These are phyloP conservation scores for Colinus virginianus DNA, from an alignment of 2,113 vertebrate genomes.

Conservation along the genomic window DNA sequence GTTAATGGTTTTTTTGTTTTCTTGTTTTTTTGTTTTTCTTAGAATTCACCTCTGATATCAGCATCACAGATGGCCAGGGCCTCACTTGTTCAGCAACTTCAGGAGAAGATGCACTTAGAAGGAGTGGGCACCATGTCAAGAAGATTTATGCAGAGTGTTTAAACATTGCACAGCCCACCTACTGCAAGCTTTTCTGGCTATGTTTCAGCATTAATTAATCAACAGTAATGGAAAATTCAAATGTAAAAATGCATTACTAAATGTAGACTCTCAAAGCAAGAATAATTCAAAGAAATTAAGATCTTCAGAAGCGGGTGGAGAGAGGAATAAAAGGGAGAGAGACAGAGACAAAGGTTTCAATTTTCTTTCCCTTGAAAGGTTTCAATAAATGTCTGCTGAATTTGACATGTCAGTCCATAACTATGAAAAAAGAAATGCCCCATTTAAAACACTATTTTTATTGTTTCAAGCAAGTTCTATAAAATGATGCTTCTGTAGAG, in stretches of 20 bases:
- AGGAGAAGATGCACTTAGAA: neutral
- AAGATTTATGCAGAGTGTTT: neutral
- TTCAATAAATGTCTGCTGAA: neutral
- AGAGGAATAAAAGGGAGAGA: neutral
- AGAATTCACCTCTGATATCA: neutral
- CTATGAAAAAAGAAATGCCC: neutral
- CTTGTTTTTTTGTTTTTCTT: neutral
- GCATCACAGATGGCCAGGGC: neutral
- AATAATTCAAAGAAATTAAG: neutral
- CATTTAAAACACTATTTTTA: neutral
- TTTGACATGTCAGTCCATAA: neutral
- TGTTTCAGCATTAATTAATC: conserved; percentile 39
- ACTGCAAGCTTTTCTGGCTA: neutral
- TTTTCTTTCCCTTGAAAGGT: neutral
- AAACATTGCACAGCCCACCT: neutral
- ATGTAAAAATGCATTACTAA: conserved; percentile 15
- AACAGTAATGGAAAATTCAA: neutral
- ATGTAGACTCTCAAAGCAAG: neutral
- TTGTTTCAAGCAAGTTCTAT: neutral
- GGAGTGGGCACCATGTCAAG: neutral
- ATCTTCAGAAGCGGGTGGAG: neutral
- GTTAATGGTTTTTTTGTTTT: neutral
- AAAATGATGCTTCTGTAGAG: neutral
- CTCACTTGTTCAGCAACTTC: neutral
- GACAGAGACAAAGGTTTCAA: neutral